Conservation (phyloP, 2,888 invertebrate species). For the Ochlodes sylvanus region DNA sequence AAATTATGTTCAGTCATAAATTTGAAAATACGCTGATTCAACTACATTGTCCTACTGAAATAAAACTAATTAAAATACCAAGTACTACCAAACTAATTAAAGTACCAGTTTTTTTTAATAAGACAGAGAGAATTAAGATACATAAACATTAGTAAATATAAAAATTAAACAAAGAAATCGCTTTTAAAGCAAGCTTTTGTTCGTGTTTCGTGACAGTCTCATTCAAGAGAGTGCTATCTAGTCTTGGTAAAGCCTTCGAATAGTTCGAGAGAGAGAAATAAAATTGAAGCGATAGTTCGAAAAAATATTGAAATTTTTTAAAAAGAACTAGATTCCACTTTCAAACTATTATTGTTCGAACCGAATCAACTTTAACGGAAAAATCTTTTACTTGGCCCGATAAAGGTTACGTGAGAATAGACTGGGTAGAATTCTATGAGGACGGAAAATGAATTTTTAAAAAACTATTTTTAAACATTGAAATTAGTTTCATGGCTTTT, state of each 20-base stretch:
- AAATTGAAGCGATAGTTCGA: constrained; percentile 12
- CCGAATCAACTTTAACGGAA: constrained; percentile 27
- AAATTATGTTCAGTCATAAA: not conserved
- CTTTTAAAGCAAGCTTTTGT: constrained; percentile 16
- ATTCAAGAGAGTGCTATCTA: constrained; percentile 35
- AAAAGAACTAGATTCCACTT: constrained; percentile 21
- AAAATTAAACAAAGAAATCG: constrained; percentile 18
- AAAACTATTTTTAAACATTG: not conserved
- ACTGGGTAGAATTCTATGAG: constrained; percentile 2
- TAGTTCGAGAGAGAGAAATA: constrained; percentile 12
- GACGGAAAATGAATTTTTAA: constrained; percentile 6
- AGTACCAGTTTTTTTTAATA: not conserved
- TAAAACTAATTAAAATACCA: not conserved
- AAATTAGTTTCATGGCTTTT: too few species aligned
- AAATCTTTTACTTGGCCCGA: constrained; percentile 25
- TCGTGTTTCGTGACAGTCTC: constrained; percentile 10
- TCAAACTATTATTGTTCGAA: constrained; percentile 24
- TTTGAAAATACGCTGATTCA: too few species aligned
- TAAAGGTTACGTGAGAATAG: constrained; percentile 15
- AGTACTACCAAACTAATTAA: too few species aligned
- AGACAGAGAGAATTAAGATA: not conserved
- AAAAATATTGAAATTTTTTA: constrained; percentile 27
- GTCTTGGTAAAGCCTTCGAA: constrained; percentile 22
- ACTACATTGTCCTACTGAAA: not conserved
- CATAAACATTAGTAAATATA: not conserved